These are phyloP conservation scores for Cylindroiulus punctatus DNA, from an alignment of 2,888 invertebrate genomes.

Conservation along the genomic window DNA sequence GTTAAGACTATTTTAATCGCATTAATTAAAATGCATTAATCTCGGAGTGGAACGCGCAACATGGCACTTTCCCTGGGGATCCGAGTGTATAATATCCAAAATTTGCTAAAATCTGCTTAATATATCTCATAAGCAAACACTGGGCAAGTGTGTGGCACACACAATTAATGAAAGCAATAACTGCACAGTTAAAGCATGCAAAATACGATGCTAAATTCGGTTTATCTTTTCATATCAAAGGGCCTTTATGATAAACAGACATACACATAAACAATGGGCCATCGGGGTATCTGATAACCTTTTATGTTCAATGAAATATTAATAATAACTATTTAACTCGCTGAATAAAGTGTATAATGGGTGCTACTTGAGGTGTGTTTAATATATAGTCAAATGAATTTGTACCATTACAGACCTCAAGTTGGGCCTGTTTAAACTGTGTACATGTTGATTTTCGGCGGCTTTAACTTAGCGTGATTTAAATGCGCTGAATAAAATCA, in stretches of 20 bases:
- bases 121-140: conserved; percentile 45
- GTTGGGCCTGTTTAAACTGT: too few species aligned
- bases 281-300: neutral
- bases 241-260: neutral
- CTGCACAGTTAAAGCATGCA: neutral
- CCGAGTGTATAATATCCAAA: conserved; percentile 15
- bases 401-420: too few species aligned
- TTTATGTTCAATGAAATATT: too few species aligned
- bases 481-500: too few species aligned
- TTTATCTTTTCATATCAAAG: neutral
- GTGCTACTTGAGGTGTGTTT: too few species aligned
- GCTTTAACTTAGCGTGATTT: too few species aligned
- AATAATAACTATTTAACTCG: too few species aligned
- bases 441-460: too few species aligned
- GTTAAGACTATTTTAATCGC: conserved; percentile 45
- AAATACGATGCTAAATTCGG: neutral
- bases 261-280: neutral
- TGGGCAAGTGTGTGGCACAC: conserved; percentile 36
- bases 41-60: neutral
- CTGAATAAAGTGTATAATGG: too few species aligned
- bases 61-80: conserved; percentile 29
- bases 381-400: too few species aligned
- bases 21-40: conserved; percentile 47
- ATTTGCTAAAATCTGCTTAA: conserved; percentile 37
- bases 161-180: neutral